phyloP scores from a whole-genome alignment of 2,113 vertebrate species.

The Rhea americana region DNA sequence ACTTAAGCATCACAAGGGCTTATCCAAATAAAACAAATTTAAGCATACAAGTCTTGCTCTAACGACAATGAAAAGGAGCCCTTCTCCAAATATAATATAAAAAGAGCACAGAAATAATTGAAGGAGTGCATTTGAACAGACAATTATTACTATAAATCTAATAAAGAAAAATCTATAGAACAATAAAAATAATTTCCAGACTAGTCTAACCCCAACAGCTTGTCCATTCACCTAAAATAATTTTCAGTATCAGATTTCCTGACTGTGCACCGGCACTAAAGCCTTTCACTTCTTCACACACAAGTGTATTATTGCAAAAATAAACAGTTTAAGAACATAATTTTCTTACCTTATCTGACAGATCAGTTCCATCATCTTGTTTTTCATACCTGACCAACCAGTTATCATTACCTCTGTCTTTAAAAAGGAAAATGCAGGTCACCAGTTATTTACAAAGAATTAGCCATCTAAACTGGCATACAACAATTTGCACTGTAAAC shows the following conservation, averaged over 20 bases:
- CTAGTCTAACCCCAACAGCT: background rate
- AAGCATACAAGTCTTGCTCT: background rate
- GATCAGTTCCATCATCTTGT: constrained; percentile 70
- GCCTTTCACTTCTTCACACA: background rate
- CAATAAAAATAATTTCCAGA: background rate
- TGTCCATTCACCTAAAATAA: background rate
- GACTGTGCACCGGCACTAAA: background rate
- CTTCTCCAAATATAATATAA: background rate
- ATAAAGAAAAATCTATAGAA: background rate
- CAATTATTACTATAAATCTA: background rate
- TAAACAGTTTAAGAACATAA: background rate
- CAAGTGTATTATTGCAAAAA: background rate
- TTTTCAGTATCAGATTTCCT: background rate
- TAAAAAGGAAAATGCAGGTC: constrained; percentile 46
- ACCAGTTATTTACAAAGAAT: background rate
- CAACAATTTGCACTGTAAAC: background rate
- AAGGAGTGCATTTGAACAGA: background rate
- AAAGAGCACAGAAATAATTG: background rate
- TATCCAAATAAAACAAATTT: background rate
- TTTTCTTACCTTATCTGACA: constrained; percentile 79
- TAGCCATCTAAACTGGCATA: background rate
- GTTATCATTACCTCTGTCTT: constrained; percentile 98
- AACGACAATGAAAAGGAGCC: background rate
- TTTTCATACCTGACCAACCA: constrained; percentile 96
- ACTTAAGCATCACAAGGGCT: background rate